phyloP scores from a whole-genome alignment of 2,888 invertebrate species.

The Byasa hedistus region DNA sequence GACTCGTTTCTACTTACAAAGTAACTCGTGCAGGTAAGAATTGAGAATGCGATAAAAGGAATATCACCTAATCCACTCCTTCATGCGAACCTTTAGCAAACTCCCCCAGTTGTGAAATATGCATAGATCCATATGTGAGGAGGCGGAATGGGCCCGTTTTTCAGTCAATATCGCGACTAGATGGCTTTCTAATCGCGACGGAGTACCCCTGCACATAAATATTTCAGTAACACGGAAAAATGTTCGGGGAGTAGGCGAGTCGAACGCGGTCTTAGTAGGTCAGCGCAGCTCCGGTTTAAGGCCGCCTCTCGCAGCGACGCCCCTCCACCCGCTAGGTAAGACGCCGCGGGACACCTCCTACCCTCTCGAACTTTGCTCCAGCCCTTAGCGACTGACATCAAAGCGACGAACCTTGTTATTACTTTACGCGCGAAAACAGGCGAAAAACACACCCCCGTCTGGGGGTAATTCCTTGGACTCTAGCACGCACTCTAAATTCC shows the following conservation, averaged over 20 bases:
- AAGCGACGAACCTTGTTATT: constrained; percentile 70
- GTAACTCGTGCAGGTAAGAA: no score
- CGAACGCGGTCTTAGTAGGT: constrained; percentile 62
- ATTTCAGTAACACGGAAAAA: constrained; percentile 64
- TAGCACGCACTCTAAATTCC: neutral
- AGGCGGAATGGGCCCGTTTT: constrained; percentile 57
- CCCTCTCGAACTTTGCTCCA: constrained; percentile 49
- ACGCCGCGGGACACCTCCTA: constrained; percentile 61
- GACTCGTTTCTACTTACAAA: no score
- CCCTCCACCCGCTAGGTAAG: constrained; percentile 49
- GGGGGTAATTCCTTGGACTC: constrained; percentile 46
- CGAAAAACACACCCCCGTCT: constrained; percentile 45
- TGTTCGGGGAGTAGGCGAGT: constrained; percentile 49
- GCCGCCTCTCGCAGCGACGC: constrained; percentile 53
- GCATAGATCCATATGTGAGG: constrained; percentile 57
- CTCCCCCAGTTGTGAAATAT: constrained; percentile 57
- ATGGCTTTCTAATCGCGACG: constrained; percentile 69
- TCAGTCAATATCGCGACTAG: constrained; percentile 61
- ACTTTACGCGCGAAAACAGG: constrained; percentile 52
- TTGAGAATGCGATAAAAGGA: constrained; percentile 5
- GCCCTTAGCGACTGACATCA: constrained; percentile 57
- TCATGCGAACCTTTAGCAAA: constrained; percentile 49
- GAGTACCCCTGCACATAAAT: constrained; percentile 65
- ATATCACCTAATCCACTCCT: constrained; percentile 41
- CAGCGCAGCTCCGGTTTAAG: constrained; percentile 56